A percentile compares a stretch with the other conserved stretches of the same genome.
Conservation (phyloP, 2,797 vertebrate genomes). For the Catharus ustulatus region DNA sequence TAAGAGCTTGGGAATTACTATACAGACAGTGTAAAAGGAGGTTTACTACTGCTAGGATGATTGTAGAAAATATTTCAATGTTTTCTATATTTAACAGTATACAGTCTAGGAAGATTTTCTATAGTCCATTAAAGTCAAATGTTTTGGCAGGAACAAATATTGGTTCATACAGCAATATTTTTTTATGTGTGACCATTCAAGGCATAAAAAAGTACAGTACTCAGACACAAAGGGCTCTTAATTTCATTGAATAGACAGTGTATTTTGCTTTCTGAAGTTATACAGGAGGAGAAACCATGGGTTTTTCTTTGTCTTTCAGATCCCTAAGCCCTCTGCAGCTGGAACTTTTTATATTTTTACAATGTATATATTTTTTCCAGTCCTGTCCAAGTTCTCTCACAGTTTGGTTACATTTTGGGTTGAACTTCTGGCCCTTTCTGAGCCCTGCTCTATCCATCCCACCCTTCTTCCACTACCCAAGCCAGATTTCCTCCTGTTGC, state of each 20-base stretch:
- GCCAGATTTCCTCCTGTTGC: constrained; percentile 63
- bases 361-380: background rate
- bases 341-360: background rate
- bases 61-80: background rate
- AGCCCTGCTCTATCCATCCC: constrained; percentile 8
- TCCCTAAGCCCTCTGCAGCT: background rate
- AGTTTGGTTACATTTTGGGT: constrained; percentile 10
- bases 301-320: background rate
- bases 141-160: background rate
- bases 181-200: background rate
- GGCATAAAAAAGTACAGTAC: background rate
- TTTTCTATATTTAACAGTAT: background rate
- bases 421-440: constrained; percentile 36
- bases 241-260: background rate
- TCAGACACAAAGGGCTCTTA: background rate
- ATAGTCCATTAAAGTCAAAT: background rate
- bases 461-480: constrained; percentile 10
- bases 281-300: background rate
- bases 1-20: background rate
- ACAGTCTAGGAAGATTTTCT: background rate
- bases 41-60: background rate
- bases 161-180: background rate
- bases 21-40: background rate
- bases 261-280: background rate
- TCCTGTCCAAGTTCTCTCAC: background rate